Conservation (phyloP, 2,888 invertebrate species). For the Gerris lacustris region DNA sequence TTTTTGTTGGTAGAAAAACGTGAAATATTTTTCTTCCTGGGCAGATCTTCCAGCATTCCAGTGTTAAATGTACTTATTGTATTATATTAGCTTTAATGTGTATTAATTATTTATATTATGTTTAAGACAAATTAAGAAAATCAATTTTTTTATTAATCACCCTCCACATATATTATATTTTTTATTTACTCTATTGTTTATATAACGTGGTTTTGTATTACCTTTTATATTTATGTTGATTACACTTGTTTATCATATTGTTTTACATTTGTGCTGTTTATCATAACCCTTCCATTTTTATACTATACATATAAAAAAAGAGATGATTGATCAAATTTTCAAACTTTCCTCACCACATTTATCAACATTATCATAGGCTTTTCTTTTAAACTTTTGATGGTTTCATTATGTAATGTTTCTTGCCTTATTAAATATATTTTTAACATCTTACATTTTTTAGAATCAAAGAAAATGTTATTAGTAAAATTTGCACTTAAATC, state of each 20-base stretch:
- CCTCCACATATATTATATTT: neutral
- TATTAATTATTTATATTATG: neutral
- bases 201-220: neutral
- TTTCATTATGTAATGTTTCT: too few species aligned
- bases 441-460: too few species aligned
- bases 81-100: neutral
- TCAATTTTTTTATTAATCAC: neutral
- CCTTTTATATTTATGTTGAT: conserved; percentile 3
- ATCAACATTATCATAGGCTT: too few species aligned
- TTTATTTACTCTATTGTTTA: neutral
- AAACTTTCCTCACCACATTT: too few species aligned
- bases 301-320: too few species aligned
- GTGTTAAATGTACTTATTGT: conserved; percentile 2
- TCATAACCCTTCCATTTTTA: too few species aligned
- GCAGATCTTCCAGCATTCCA: neutral
- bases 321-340: too few species aligned
- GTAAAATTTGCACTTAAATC: too few species aligned
- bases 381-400: too few species aligned
- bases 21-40: neutral
- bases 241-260: neutral
- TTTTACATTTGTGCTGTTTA: neutral
- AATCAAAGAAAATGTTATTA: too few species aligned
- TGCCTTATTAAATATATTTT: too few species aligned
- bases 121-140: too few species aligned
- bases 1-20: neutral